A percentile compares a stretch with the other conserved stretches of the same genome.
Conservation (phyloP, 2,113 vertebrate genomes). For the Ptilorrhoa leucosticta region DNA sequence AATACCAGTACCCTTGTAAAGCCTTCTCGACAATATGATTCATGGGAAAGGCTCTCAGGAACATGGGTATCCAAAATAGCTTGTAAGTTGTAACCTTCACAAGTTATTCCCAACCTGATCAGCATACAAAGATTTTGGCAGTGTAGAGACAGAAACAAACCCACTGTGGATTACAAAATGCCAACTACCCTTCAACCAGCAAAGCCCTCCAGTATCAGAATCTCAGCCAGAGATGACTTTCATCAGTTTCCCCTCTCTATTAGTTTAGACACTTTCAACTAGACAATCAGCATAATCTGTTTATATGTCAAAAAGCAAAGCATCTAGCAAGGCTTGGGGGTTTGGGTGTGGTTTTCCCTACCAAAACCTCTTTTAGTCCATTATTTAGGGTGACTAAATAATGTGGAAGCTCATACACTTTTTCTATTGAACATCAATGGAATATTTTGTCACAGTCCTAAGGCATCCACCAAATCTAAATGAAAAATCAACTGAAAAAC, state of each 20-base stretch:
- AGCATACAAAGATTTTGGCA: neutral
- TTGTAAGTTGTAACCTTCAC: neutral
- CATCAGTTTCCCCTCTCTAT: neutral
- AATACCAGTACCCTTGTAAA: neutral
- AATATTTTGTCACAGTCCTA: neutral
- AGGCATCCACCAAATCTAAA: neutral
- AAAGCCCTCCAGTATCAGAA: neutral
- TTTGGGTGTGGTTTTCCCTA: neutral
- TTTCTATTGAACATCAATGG: neutral
- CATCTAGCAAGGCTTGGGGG: neutral
- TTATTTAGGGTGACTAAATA: neutral
- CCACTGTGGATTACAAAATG: neutral
- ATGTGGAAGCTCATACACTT: neutral
- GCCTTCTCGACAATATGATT: neutral
- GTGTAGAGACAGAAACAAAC: neutral
- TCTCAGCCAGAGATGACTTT: neutral
- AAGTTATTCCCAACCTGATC: neutral
- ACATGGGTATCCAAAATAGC: neutral
- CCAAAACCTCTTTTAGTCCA: neutral
- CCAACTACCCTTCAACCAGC: neutral
- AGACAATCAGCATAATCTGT: neutral
- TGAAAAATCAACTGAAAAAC: neutral
- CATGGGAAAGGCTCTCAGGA: neutral
- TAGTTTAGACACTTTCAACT: neutral
- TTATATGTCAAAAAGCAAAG: neutral